Evolutionary conservation across 2,797 vertebrate genomes (phyloP).

Genomic region (Ctenopoma multispine): DNA sequence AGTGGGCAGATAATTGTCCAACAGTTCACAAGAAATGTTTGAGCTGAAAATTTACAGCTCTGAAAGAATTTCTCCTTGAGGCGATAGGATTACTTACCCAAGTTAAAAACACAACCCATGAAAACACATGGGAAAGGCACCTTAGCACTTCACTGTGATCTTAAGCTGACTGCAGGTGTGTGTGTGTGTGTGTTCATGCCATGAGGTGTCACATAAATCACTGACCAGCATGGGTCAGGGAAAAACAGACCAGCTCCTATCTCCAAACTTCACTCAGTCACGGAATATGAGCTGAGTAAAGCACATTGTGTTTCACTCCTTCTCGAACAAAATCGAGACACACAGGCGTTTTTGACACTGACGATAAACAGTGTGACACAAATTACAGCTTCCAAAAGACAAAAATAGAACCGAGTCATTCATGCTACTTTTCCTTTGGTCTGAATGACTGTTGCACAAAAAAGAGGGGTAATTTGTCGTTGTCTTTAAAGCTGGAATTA

Average conservation of each 20-base stretch:
- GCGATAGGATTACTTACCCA: slow-evolving; percentile 65
- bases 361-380: slow-evolving; percentile 36
- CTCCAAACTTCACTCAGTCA: slow-evolving; percentile 6
- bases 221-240: slow-evolving; percentile 4
- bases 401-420: slow-evolving; percentile 41
- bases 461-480: neutral
- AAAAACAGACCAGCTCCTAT: slow-evolving; percentile 26
- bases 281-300: neutral
- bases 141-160: slow-evolving; percentile 64
- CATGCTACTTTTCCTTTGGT: slow-evolving; percentile 1
- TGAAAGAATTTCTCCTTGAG: slow-evolving; percentile 76
- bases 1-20: slow-evolving; percentile 47
- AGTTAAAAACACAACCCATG: slow-evolving; percentile 57
- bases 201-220: slow-evolving; percentile 64
- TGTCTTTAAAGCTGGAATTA: slow-evolving; percentile 7
- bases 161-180: slow-evolving; percentile 57
- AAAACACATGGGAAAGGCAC: slow-evolving; percentile 64
- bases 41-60: slow-evolving; percentile 55
- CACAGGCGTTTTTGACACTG: slow-evolving; percentile 23
- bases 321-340: slow-evolving; percentile 13
- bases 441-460: neutral
- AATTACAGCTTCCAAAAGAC: slow-evolving; percentile 40
- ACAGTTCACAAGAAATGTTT: slow-evolving; percentile 20
- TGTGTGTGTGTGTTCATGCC: slow-evolving; percentile 19
- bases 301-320: slow-evolving; percentile 11